Conservation (phyloP, 2,113 vertebrate species). For the Chascanopsetta lugubris region DNA sequence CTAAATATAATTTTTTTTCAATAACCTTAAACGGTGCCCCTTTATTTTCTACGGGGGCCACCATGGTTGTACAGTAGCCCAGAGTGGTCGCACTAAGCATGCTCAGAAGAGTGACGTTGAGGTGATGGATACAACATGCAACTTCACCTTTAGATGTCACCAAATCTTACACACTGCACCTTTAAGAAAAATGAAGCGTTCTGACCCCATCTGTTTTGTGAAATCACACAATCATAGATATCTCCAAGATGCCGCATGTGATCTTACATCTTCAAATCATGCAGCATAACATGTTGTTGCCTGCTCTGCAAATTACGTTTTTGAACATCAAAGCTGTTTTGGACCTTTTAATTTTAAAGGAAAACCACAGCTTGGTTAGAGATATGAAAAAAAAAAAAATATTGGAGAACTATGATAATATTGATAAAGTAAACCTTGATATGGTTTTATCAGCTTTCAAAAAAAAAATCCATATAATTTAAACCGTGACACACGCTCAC, state of each 20-base stretch:
- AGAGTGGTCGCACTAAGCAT: too few species aligned
- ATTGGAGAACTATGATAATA: background rate
- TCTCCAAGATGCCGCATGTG: background rate
- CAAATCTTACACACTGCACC: too few species aligned
- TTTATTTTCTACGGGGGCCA: too few species aligned
- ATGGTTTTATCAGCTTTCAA: background rate
- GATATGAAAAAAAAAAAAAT: background rate
- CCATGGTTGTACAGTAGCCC: too few species aligned
- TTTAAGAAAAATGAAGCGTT: background rate
- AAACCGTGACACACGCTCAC: background rate
- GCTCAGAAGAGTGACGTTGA: too few species aligned
- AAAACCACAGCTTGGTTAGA: background rate
- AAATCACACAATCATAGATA: background rate
- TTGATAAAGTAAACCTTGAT: background rate
- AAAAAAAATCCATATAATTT: background rate
- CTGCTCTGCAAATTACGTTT: too few species aligned
- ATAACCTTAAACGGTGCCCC: too few species aligned
- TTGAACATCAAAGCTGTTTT: background rate
- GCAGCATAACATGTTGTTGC: background rate
- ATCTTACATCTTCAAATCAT: background rate
- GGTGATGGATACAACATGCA: too few species aligned
- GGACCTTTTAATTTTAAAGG: background rate
- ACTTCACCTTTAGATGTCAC: too few species aligned
- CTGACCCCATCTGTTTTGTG: background rate
- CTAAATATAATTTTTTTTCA: too few species aligned